Evolutionary conservation across 2,888 invertebrate species (phyloP).

Genomic region (Arge pagana): DNA sequence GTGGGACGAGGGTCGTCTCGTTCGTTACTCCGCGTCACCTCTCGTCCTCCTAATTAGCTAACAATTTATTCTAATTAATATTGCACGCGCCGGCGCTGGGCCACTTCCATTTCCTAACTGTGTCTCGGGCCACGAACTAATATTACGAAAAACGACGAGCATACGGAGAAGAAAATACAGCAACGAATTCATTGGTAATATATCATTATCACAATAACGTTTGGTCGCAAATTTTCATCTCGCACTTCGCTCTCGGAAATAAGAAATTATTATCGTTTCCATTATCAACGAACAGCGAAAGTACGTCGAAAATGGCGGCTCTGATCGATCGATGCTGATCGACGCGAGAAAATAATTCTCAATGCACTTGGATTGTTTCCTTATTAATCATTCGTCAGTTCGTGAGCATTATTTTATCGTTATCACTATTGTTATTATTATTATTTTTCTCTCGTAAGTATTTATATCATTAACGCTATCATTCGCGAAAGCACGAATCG

Average conservation of each 20-base stretch:
- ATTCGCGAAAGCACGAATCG: slow-evolving; percentile 31
- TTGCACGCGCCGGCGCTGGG: slow-evolving; percentile 57
- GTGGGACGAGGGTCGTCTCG: slow-evolving; percentile 3
- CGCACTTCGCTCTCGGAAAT: too few relatives aligned
- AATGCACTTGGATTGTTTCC: slow-evolving; percentile 17
- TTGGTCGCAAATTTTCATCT: too few relatives aligned
- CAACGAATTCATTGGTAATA: slow-evolving; percentile 10
- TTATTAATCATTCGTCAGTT: too few relatives aligned
- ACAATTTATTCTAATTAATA: slow-evolving; percentile 49
- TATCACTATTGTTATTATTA: not conserved
- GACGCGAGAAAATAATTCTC: slow-evolving; percentile 16
- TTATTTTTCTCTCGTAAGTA: not conserved
- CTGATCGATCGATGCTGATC: not conserved
- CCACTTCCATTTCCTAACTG: slow-evolving; percentile 29
- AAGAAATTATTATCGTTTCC: too few relatives aligned
- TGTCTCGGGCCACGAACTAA: slow-evolving; percentile 15
- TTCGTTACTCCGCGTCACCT: too few relatives aligned
- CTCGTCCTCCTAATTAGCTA: slow-evolving; percentile 35
- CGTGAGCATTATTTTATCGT: slow-evolving; percentile 11
- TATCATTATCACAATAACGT: too few relatives aligned
- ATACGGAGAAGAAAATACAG: slow-evolving; percentile 8
- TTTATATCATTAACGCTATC: too few relatives aligned
- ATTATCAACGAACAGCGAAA: too few relatives aligned
- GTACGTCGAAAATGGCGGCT: slow-evolving; percentile 11
- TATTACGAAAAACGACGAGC: slow-evolving; percentile 14